Conservation (phyloP, 2,797 vertebrate species). For the Cuniculus paca region DNA sequence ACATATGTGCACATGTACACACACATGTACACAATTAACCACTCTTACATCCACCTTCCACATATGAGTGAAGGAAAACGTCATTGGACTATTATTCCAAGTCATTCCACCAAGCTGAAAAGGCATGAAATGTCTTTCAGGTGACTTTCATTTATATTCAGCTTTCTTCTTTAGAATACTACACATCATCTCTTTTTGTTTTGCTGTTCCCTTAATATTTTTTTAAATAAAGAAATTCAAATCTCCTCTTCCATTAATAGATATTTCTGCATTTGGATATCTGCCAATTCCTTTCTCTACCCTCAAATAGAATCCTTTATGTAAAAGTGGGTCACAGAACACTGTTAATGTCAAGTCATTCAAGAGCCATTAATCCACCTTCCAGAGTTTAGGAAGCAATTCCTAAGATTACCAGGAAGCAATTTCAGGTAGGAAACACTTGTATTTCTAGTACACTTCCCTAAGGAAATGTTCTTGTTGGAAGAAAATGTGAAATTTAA, state of each 20-base stretch:
- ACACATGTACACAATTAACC: neutral
- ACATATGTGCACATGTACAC: neutral
- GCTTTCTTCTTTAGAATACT: constrained; percentile 28
- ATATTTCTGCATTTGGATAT: constrained; percentile 59
- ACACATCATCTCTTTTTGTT: constrained; percentile 46
- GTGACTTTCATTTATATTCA: constrained; percentile 36
- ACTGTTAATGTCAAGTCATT: constrained; percentile 65
- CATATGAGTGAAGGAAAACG: neutral
- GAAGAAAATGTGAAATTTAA: constrained; percentile 64
- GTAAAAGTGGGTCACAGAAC: constrained; percentile 77
- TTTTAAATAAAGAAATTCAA: constrained; percentile 50
- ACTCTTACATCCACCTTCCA: neutral
- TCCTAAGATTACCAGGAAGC: constrained; percentile 55
- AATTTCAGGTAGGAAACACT: constrained; percentile 46
- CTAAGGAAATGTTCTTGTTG: constrained; percentile 57
- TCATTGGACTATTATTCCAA: neutral
- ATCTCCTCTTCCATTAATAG: constrained; percentile 45
- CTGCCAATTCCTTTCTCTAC: constrained; percentile 28
- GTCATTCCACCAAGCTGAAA: neutral
- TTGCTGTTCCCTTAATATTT: neutral
- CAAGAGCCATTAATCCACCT: constrained; percentile 65
- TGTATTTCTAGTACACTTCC: constrained; percentile 34
- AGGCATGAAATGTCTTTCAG: neutral
- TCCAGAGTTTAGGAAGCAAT: constrained; percentile 63
- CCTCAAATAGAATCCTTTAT: constrained; percentile 52